These are phyloP conservation scores for Apamea crenata DNA, from an alignment of 2,888 invertebrate genomes.

Conservation along the genomic window DNA sequence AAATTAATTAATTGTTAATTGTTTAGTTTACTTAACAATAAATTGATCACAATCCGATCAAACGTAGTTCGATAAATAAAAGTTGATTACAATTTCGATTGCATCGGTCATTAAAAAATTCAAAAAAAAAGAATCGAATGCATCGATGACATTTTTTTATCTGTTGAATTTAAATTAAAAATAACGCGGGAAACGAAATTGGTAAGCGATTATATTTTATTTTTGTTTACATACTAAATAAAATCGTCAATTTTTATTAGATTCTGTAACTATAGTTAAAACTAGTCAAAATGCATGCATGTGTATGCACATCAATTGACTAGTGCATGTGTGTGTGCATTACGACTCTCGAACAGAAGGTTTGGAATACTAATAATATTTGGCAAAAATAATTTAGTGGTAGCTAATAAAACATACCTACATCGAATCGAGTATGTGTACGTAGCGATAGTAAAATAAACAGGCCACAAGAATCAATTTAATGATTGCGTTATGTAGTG, in stretches of 20 bases:
- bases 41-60: background rate
- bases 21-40: background rate
- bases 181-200: background rate
- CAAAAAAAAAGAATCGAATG: background rate
- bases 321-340: no score
- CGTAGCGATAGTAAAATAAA: constrained; percentile 19
- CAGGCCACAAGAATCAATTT: background rate
- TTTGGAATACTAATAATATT: background rate
- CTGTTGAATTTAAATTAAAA: background rate
- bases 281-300: background rate
- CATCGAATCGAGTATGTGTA: constrained; percentile 9
- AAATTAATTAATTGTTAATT: background rate
- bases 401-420: constrained; percentile 13
- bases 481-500: background rate
- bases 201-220: background rate
- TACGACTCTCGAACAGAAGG: constrained; percentile 1
- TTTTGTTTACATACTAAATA: background rate
- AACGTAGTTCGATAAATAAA: background rate
- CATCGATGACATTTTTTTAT: background rate
- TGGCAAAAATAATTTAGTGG: constrained; percentile 5
- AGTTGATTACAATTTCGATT: background rate
- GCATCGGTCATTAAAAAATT: background rate
- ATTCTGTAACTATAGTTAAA: background rate
- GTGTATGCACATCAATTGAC: no score
- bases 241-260: background rate